Base-by-base conservation (phyloP, 2,888 invertebrate species). In the Neria commutata region DNA sequence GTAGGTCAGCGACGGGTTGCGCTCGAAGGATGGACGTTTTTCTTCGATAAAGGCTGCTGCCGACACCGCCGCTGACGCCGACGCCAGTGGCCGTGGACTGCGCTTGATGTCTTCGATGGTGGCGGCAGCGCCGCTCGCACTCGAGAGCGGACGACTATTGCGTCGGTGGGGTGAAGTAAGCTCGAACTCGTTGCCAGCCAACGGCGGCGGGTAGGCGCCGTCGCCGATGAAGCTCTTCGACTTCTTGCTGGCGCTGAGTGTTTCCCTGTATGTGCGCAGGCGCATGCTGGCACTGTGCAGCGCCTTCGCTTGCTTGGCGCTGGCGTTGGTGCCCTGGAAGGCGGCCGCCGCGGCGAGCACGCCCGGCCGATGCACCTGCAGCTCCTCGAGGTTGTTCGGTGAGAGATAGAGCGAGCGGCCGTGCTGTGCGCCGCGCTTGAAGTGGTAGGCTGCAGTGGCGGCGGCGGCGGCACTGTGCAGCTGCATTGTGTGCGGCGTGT, bases 171-270 rank as follows among this genome's bases (percentile, higher is more conserved):
- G 78, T 65, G 80, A 79, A 65, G 75, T 78, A 53, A 80, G 74
- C 72, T 81, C 82, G 65, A 80, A 81, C 47, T 82, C 82, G 56
- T 74, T 74, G 56, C 65, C 65, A n/a, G 3, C 37, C 37, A 63
- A 56, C 8, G 60, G 51, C 26, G 59, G 52, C 54, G 73, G 74
- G 67, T 72, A 73, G 61, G 76, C 73, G 50, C 64, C 55, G 60
- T 82, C 82, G 51, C 76, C 75, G 34, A 82, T 79, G 71, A 82
- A 82, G 67, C 83, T 82, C 71, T 82, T 83, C 24, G 82, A 83
- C 66, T 82, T 82, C 69, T 82, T 82, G 52, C 79, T 76, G 58
- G 81, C 78, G 56, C 75, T 80, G 51, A 82, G 65, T 10, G 76
- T 76, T 64, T 82, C 83, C 51, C 81, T 76, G 66, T 82, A 81